Base-by-base conservation (phyloP, 1,140 invertebrate genomes). In the Diachasmimorpha longicaudata region DNA sequence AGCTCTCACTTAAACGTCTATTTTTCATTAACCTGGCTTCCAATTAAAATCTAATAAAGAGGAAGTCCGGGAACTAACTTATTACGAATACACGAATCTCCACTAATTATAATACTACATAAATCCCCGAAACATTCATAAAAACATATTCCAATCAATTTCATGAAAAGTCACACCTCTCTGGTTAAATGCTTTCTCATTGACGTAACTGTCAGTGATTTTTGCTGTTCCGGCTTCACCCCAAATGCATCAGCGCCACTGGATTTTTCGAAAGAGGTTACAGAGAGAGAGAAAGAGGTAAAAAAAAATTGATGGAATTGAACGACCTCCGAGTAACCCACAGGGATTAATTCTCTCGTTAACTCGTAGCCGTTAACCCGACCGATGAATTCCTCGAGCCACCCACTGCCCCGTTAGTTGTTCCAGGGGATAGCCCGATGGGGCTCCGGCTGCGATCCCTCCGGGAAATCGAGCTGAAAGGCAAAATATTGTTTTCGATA, bases 401-500 rank as follows among this genome's bases (percentile, higher is more conserved):
- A 69, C 42, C 23, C 48, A 36, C 67, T 37, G 23, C 71, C 63
- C 36, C 75, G 67, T 77, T 77, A 55, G 70, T 71, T 71, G 46
- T 71, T 71, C 70, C 70, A 46, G 25, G 44, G 46, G 46, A 31
- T 46, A 21, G 9, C 46, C 70, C n/a, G 21, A 55, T 55, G 46
- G 69, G 70, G 13, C 44, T 36, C 14, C 11, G 14, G 21, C 5
- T 44, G 70, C 48, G n/a, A 52, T 74, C 39, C 76, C 76, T 44
- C 69, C 67, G 76, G 76, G 76, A 77, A 77, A 77, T 77, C 76
- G 73, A 44, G 69, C 55, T 72, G 72, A 77, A 70, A 70, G 76
- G 76, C 72, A 74, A 77, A 77, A 77, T 77, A 77, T 77, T 77
- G 76, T 77, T 77, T 74, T 74, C 72, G 76, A 77, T 77, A 74